Conservation (phyloP, 1,140 invertebrate species). For the Macrosteles quadrilineatus region DNA sequence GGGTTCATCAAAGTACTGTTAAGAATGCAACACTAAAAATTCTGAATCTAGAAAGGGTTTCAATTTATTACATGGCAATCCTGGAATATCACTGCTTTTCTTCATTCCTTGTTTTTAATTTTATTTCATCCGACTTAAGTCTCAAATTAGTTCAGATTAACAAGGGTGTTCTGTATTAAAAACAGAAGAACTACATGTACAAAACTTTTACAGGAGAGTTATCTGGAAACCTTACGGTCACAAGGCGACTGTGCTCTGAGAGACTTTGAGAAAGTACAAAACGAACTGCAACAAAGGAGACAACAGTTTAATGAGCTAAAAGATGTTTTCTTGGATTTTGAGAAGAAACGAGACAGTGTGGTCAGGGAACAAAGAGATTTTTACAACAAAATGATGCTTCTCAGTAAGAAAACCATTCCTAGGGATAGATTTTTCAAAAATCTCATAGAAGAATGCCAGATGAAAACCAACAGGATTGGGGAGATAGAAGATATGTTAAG, state of each 20-base stretch:
- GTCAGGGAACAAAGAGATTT: conserved; percentile 18
- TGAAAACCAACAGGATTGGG: neutral
- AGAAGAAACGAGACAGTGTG: conserved; percentile 2
- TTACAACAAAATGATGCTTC: conserved; percentile 3
- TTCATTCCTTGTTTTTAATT: too few species aligned
- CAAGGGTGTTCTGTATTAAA: too few species aligned
- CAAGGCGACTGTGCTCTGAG: conserved; percentile 6
- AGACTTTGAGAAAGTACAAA: conserved; percentile 9
- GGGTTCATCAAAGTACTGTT: too few species aligned
- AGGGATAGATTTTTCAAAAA: conserved; percentile 16
- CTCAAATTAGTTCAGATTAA: too few species aligned
- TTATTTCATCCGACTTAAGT: too few species aligned
- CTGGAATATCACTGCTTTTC: too few species aligned
- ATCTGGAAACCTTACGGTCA: neutral
- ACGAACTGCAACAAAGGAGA: neutral
- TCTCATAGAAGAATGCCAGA: conserved; percentile 9
- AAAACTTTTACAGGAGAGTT: neutral
- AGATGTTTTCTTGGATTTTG: conserved; percentile 19
- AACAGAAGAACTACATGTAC: too few species aligned
- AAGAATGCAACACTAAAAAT: too few species aligned
- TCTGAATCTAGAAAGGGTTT: too few species aligned
- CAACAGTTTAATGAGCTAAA: conserved; percentile 6
- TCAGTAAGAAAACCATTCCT: neutral
- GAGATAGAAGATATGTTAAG: neutral
- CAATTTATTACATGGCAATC: too few species aligned